Percentiles rank a stretch among this genome's conserved stretches.
Conservation (phyloP, 2,888 invertebrate genomes). For the Apomyelois bistriatella region DNA sequence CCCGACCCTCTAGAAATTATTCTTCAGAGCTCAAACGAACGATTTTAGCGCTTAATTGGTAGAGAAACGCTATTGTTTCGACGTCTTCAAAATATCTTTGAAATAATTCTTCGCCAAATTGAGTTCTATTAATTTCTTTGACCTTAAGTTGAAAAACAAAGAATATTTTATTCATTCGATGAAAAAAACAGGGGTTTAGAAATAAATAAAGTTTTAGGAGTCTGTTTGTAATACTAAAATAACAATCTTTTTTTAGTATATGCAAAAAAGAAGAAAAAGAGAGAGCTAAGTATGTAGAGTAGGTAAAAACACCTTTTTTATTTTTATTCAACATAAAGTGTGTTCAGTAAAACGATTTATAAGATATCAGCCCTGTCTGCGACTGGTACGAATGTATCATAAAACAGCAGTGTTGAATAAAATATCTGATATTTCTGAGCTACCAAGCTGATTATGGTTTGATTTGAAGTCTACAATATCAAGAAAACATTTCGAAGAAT, state of each 20-base stretch:
- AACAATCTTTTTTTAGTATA: too few relatives aligned
- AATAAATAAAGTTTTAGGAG: too few relatives aligned
- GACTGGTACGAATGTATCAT: constrained; percentile 39
- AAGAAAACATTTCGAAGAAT: too few relatives aligned
- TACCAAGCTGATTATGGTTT: background rate
- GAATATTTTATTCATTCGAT: too few relatives aligned
- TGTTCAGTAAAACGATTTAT: constrained; percentile 32
- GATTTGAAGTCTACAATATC: too few relatives aligned
- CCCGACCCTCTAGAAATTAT: constrained; percentile 7
- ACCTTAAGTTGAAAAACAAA: too few relatives aligned
- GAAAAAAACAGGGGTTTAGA: too few relatives aligned
- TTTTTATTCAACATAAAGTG: background rate
- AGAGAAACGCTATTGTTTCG: background rate
- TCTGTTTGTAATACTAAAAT: too few relatives aligned
- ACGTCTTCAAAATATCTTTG: background rate
- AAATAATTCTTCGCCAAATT: constrained; percentile 7
- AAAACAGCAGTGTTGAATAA: constrained; percentile 26
- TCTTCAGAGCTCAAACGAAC: constrained; percentile 22
- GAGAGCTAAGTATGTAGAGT: too few relatives aligned
- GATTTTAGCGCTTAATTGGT: constrained; percentile 17
- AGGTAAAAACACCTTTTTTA: too few relatives aligned
- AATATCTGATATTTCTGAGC: background rate
- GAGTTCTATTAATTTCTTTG: constrained; percentile 14
- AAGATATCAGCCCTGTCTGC: constrained; percentile 28
- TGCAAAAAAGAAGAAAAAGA: too few relatives aligned